Evolutionary conservation across 2,888 invertebrate genomes (phyloP).

Genomic region (Micoletzkya japonica): DNA sequence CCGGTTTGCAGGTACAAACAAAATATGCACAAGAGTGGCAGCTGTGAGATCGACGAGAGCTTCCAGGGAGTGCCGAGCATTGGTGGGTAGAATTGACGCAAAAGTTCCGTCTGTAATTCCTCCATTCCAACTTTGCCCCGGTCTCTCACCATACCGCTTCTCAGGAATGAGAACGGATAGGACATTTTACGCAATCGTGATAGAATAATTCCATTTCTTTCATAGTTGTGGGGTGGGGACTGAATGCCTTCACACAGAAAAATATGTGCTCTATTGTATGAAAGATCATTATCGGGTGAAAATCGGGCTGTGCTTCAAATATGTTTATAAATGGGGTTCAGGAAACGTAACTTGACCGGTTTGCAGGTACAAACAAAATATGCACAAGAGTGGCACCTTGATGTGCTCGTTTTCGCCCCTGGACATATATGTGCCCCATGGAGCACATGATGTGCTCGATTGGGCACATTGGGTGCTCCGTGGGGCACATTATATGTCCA

Average conservation of each 20-base stretch:
- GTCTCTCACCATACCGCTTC: background rate
- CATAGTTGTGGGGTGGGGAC: no score
- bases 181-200: no score
- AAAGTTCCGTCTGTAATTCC: background rate
- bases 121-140: background rate
- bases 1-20: slow-evolving; percentile 23
- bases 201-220: no score
- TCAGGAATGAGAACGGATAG: no score
- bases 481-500: no score
- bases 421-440: no score
- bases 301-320: slow-evolving; percentile 4
- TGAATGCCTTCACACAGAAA: no score
- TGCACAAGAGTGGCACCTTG: slow-evolving; percentile 32
- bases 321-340: background rate
- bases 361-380: slow-evolving; percentile 33
- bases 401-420: no score
- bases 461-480: no score
- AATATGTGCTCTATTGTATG: no score
- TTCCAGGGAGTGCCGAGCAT: slow-evolving; percentile 22
- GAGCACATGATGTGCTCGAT: no score
- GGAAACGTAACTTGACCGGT: background rate
- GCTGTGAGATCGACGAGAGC: slow-evolving; percentile 23
- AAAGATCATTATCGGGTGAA: no score
- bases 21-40: slow-evolving; percentile 36
- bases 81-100: background rate